Conservation (phyloP, 2,888 invertebrate species). For the Ernsta delagoae region DNA sequence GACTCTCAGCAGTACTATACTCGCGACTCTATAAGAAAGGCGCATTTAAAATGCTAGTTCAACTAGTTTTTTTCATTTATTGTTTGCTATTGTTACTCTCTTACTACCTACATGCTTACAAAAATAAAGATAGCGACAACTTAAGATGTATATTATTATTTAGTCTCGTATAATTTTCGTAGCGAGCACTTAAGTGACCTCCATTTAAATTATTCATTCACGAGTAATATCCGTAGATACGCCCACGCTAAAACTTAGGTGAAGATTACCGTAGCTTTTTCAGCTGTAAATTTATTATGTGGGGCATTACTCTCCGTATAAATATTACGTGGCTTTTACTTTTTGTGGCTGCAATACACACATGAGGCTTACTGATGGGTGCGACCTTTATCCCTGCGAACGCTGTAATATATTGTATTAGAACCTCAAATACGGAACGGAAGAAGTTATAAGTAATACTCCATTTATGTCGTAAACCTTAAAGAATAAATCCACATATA, state of each 20-base stretch:
- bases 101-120: background rate
- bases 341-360: conserved; percentile 1
- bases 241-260: conserved; percentile 23
- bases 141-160: conserved; percentile 5
- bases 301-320: conserved; percentile 7
- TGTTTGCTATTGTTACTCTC: background rate
- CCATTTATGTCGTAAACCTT: too few relatives aligned
- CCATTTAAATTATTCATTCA: conserved; percentile 48
- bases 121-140: conserved; percentile 15
- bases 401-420: background rate
- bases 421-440: too few relatives aligned
- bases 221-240: conserved; percentile 22
- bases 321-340: conserved; percentile 8
- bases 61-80: too few relatives aligned
- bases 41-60: too few relatives aligned
- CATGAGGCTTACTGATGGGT: background rate
- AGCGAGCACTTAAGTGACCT: conserved; percentile 44
- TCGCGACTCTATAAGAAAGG: too few relatives aligned
- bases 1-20: too few relatives aligned
- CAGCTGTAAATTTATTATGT: conserved; percentile 27
- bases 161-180: conserved; percentile 36
- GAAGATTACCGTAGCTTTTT: conserved; percentile 25
- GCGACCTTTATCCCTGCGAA: background rate
- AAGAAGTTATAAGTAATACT: too few relatives aligned
- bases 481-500: too few relatives aligned